Evolutionary conservation across 2,797 vertebrate species (phyloP).

Genomic region (Smutsia temminckii): DNA sequence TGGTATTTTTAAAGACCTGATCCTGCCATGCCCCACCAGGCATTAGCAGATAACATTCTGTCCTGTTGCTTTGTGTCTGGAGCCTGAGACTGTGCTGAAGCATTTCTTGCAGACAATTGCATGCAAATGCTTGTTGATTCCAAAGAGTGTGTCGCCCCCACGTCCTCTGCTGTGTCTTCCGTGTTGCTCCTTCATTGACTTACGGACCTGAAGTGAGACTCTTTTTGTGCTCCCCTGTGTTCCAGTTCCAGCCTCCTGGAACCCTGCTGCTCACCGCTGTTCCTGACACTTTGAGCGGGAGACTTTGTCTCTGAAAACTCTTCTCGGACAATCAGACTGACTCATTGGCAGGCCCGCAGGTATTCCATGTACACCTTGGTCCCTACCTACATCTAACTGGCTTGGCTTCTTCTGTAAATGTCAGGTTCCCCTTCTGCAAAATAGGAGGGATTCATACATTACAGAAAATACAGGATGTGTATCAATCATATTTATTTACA

Average conservation of each 20-base stretch:
- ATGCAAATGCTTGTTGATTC: neutral
- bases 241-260: too few relatives aligned
- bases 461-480: rapidly evolving
- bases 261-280: neutral
- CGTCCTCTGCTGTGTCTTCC: neutral
- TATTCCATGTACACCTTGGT: neutral
- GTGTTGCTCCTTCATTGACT: neutral
- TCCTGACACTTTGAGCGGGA: neutral
- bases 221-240: neutral
- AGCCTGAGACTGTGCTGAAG: too few relatives aligned
- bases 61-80: neutral
- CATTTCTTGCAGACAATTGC: neutral
- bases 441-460: neutral
- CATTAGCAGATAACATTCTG: neutral
- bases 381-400: neutral
- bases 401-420: neutral
- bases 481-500: neutral
- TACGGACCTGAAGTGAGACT: neutral
- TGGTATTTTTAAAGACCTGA: neutral
- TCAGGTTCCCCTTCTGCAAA: neutral
- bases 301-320: neutral
- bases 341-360: neutral
- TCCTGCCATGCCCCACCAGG: neutral
- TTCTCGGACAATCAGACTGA: neutral
- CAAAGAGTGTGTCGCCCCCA: neutral